Evolutionary conservation across 2,888 invertebrate genomes (phyloP), one percentile per base, ranked within the genome.

Genomic region (Branchinecta sandiegonensis): DNA sequence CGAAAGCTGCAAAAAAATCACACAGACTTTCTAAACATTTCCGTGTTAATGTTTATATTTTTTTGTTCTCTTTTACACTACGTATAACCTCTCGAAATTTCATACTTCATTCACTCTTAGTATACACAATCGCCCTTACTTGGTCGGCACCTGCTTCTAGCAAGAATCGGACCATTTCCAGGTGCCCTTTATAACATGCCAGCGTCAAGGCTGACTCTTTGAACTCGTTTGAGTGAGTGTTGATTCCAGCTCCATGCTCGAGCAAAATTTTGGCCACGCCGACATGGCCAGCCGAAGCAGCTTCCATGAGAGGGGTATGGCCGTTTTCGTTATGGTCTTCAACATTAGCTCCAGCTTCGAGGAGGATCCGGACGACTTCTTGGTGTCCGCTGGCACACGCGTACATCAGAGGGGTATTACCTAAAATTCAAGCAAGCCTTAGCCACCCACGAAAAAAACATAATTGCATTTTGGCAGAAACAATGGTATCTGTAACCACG

Each of bases 271-370:
- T 89, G 1, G 94, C 94, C 13, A 94, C 90, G 77, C 87, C 89
- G 71, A 93, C 92, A 80, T 94, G 93, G 0, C 95, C 95, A 47
- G 94, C 93, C 70, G 91, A 92, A 64, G 94, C 94, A 63, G 97
- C 96, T 83, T 99, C 97, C 96, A 99, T 99, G 73, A 99, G 84
- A 65, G 97, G 96, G 70, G 96, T 97, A 81, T 99, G 99, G 7
- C 97, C 97, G 80, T 96, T 97, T 81, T 96, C 96, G 81, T 99
- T 99, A 81, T 97, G 95, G 80, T 94, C 94, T 80, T 96, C 95
- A 63, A 97, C 93, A 78, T 94, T 91, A 75, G 94, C 94, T 72
- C 90, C 90, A 77, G 88, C 86, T 75, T 90, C 89, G 69, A 97
- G 83, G 73, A 97, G 82, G 73, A 89, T 89, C 77, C 87, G 84